Base-by-base conservation (phyloP, 2,113 vertebrate species). In the Stegastes partitus region DNA sequence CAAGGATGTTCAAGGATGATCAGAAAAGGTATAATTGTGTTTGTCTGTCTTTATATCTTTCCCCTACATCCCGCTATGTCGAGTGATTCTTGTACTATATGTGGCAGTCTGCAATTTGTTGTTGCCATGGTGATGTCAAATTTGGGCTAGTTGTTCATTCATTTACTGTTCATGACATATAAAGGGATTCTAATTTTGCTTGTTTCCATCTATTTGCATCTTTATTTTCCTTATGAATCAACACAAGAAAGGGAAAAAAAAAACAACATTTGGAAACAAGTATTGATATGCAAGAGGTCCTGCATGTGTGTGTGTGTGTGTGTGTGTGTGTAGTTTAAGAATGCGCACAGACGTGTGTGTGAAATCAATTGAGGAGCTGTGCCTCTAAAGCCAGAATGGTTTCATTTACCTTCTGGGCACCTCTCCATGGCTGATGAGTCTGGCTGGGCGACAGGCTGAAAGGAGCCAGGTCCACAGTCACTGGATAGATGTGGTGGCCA, bases 101-200 rank as follows among this genome's bases (percentile, higher is more conserved):
- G 58, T 59, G 67, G 55, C 62, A 68, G 66, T 64, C 44, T 70
- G 73, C 72, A 68, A 37, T 80, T 61, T 88, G 77, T 84, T 87
- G 91, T 89, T 90, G 75, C 85, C 85, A 92, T 90, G 89, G 85
- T 42, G 70, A 88, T 88, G 66, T 77, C 59, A 78, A 67, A 89
- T 84, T 82, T 72, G 54, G 45, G 58, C 37, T 62, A 77, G 70
- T 74, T 74, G 55, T 66, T 82, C 68, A 61, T 83, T 88, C 77
- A 87, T 84, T 77, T 70, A 77, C 49, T 63, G 50, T 45, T 65
- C 15, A 18, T 55, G 67, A 69, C 84, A 70, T 74, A 73, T 53
- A 50, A 73, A 68, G 23, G 53, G 66, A 74, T 45, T 66, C 22
- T 53, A 39, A 68, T 67, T 19, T 44, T 25, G 49, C 76, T 51